Percentiles rank a stretch among this genome's conserved stretches.
Conservation (phyloP, 2,113 vertebrate genomes). For the Caracal caracal region DNA sequence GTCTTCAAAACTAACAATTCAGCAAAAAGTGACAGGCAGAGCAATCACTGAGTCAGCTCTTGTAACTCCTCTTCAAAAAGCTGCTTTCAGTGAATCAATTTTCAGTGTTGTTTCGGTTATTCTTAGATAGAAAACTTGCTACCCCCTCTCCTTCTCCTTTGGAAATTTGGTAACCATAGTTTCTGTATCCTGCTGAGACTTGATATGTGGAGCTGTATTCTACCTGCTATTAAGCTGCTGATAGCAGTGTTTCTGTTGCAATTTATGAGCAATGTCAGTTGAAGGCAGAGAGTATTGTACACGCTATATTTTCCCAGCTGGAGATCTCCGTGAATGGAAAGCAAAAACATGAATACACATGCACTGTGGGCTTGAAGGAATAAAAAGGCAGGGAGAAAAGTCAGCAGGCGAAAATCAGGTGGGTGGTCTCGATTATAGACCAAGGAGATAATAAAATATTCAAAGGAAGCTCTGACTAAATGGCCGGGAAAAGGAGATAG, state of each 20-base stretch:
- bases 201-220: conserved; percentile 86
- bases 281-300: conserved; percentile 89
- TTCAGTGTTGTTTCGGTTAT: conserved; percentile 81
- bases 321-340: conserved; percentile 88
- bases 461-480: conserved; percentile 64
- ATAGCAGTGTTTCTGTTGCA: conserved; percentile 90
- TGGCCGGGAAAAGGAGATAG: conserved; percentile 57
- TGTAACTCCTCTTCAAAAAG: conserved; percentile 69
- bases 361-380: conserved; percentile 72
- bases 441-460: conserved; percentile 73
- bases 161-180: conserved; percentile 88
- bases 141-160: conserved; percentile 74
- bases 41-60: conserved; percentile 68
- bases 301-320: conserved; percentile 91
- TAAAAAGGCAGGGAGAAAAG: conserved; percentile 66
- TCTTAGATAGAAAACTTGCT: conserved; percentile 81
- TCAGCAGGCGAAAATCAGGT: conserved; percentile 80
- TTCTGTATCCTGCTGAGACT: conserved; percentile 87
- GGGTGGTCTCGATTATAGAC: conserved; percentile 82
- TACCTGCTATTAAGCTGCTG: conserved; percentile 90
- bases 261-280: conserved; percentile 90
- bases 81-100: conserved; percentile 82
- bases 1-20: conserved; percentile 83
- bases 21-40: conserved; percentile 72
- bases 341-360: conserved; percentile 87